Evolutionary conservation across 2,888 invertebrate species (phyloP).

Genomic region (Spatulosminthurus flaviceps): DNA sequence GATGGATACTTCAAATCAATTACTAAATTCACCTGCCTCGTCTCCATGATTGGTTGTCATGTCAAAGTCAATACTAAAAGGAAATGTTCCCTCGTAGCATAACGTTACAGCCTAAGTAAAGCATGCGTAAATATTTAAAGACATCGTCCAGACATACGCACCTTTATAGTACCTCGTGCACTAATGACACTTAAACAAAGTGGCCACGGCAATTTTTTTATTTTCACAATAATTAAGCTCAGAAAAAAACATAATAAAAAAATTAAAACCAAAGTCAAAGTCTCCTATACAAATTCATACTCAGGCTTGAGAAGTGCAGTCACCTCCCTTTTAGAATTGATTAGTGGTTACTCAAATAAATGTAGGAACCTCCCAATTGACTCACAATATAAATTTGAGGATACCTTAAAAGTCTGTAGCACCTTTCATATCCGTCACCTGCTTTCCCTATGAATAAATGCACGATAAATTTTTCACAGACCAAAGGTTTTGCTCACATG

Average conservation of each 20-base stretch:
- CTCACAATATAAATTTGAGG: too few species aligned
- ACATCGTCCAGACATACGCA: too few species aligned
- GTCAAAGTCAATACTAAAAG: constrained; percentile 49
- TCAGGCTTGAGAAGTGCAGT: too few species aligned
- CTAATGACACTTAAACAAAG: constrained; percentile 30
- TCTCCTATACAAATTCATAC: too few species aligned
- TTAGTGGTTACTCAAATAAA: too few species aligned
- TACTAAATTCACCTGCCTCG: constrained; percentile 35
- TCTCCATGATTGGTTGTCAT: constrained; percentile 46
- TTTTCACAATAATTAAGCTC: too few species aligned
- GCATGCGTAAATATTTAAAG: background rate
- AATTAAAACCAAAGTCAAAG: too few species aligned
- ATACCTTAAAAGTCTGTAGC: background rate
- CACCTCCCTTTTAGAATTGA: too few species aligned
- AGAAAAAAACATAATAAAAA: too few species aligned
- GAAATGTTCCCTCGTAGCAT: background rate
- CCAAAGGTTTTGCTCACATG: background rate
- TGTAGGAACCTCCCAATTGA: too few species aligned
- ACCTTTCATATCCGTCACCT: background rate
- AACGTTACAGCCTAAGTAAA: background rate
- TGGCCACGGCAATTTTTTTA: background rate
- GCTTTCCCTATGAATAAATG: background rate
- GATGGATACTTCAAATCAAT: constrained; percentile 61
- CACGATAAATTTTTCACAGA: background rate
- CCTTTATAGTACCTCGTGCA: too few species aligned